Evolutionary conservation across 1,140 invertebrate genomes (phyloP), one percentile per base, ranked within the genome.

Genomic region (Scaptomyza graminum): DNA sequence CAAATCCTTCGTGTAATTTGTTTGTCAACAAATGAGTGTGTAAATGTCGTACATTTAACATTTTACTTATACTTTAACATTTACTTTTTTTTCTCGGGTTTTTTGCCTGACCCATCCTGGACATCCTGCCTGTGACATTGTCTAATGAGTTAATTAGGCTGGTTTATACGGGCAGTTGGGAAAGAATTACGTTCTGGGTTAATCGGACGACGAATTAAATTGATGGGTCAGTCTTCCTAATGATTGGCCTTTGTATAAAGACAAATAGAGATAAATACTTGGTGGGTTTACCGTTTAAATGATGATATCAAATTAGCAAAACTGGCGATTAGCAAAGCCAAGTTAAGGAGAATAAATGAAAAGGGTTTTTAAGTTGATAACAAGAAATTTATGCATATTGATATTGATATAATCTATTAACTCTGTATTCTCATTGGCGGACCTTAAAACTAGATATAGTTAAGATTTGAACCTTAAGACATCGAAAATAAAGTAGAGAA

Each of bases 1-100:
- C 64, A 83, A 88, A 88, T 88, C 84, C 83, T 56, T 88, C 69
- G 63, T 76, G 83, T 89, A 83, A 88, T 88, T 88, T 88, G 79
- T 83, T 87, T 88, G 84, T 83, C 79, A 83, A 79, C 84, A 88
- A 88, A 88, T 88, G 79, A 88, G 76, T 82, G 79, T 82, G 83
- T 88, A 88, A 88, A 83, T 88, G 83, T 68, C 69, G 65, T 65
- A 60, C 84, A 88, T 88, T 88, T 88, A 83, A 70, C 78, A 87
- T 87, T 78, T 60, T 47, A 11, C 25, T 52, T 55, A 31, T 31
- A 28, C 59, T 87, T 78, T 60, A 43, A 11, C 25, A 47, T 55
- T 39, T 31, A 28, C 59, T 64, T 47, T 41, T 28, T 56, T 8
- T 34, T 43, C 56, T 50, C 25, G 25, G 1, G 8, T 46, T 41